These are phyloP conservation scores for Grapholita molesta DNA, from an alignment of 1,140 invertebrate genomes.

Conservation along the genomic window DNA sequence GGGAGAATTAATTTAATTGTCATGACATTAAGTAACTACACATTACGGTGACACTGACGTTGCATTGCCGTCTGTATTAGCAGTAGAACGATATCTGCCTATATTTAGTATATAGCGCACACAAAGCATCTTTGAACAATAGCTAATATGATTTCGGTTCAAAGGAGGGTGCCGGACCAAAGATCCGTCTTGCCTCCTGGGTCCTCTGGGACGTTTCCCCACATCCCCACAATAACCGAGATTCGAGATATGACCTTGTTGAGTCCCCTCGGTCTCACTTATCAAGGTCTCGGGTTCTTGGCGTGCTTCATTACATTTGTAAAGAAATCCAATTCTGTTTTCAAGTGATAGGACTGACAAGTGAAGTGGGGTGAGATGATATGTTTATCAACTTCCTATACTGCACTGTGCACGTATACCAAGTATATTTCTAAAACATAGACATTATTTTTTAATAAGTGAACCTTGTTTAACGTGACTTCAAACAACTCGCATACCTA, in stretches of 20 bases:
- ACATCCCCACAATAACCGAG: constrained; percentile 24
- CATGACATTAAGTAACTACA: no score
- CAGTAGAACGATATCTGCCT: neutral
- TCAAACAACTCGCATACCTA: no score
- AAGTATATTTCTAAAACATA: no score
- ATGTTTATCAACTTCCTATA: no score
- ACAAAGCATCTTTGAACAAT: constrained; percentile 45
- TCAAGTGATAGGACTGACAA: neutral
- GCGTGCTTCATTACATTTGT: neutral
- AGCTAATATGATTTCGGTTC: constrained; percentile 52
- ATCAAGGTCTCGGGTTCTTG: constrained; percentile 4
- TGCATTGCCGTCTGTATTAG: no score
- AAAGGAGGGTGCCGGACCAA: constrained; percentile 31
- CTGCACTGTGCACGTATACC: no score
- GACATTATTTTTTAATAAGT: no score
- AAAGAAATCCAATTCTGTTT: constrained; percentile 3
- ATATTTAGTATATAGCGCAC: constrained; percentile 18
- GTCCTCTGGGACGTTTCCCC: constrained; percentile 5
- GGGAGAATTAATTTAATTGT: no score
- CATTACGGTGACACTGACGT: no score
- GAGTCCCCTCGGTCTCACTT: constrained; percentile 28
- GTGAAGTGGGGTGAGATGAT: neutral
- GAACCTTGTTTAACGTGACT: no score
- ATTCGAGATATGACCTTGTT: constrained; percentile 57
- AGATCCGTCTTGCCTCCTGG: constrained; percentile 22